phyloP scores from a whole-genome alignment of 2,113 vertebrate genomes.

The Callospermophilus lateralis region DNA sequence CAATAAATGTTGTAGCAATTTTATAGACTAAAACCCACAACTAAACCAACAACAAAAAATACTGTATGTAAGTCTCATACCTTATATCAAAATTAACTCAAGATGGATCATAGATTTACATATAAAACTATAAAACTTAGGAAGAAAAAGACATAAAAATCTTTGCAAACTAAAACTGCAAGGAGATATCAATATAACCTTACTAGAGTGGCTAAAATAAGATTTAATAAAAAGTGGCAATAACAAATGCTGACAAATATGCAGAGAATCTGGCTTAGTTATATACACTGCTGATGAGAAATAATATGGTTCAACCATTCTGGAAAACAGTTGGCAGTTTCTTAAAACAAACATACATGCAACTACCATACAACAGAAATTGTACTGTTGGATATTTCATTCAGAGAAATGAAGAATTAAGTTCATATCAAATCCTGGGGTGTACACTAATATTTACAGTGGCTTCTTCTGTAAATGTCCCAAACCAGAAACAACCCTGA shows the following conservation, averaged over 20 bases:
- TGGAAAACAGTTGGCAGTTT: background rate
- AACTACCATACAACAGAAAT: background rate
- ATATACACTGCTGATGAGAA: background rate
- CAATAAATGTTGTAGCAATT: background rate
- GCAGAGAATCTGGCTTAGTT: background rate
- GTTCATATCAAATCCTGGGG: no score
- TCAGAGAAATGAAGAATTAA: background rate
- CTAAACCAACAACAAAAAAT: background rate
- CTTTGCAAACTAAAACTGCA: background rate
- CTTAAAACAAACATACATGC: no score
- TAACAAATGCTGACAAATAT: background rate
- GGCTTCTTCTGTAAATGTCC: no score
- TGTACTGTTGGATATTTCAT: background rate
- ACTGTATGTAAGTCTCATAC: background rate
- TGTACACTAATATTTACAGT: no score
- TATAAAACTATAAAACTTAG: background rate
- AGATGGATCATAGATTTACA: background rate
- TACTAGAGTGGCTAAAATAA: no score
- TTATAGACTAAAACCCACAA: background rate
- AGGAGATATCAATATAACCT: no score
- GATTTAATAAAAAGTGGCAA: background rate
- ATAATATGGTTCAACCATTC: background rate
- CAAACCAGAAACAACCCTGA: no score
- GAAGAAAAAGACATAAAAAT: background rate
- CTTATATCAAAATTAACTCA: background rate